Evolutionary conservation across 2,797 vertebrate genomes (phyloP).

Genomic region (Melanotaenia parkinsoni): DNA sequence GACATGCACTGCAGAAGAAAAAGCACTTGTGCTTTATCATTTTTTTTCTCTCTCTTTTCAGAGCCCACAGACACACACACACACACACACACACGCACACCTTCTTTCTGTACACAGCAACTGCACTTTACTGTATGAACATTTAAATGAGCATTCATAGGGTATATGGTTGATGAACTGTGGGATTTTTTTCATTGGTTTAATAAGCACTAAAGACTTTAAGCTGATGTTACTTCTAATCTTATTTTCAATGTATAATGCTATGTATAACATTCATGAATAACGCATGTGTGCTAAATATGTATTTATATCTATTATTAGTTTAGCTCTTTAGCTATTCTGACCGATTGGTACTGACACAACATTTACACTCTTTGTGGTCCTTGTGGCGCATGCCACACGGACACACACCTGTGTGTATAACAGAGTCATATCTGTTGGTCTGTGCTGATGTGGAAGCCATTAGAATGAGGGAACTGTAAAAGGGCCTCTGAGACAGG

Average conservation of each 20-base stretch:
- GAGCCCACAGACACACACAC: too few species aligned
- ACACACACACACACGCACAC: not conserved
- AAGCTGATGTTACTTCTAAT: not conserved
- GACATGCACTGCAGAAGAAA: conserved; percentile 15
- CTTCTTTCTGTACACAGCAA: conserved; percentile 4
- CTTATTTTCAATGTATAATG: not conserved
- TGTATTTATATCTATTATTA: not conserved
- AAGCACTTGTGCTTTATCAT: conserved; percentile 7
- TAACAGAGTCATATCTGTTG: not conserved
- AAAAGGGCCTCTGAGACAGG: not conserved
- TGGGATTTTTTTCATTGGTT: conserved; percentile 3
- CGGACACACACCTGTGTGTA: not conserved
- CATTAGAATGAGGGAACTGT: not conserved
- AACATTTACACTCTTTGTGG: not conserved
- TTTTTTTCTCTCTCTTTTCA: not conserved
- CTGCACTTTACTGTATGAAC: not conserved
- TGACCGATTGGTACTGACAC: too few species aligned
- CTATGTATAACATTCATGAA: conserved; percentile 2
- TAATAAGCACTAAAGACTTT: not conserved
- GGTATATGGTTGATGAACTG: conserved; percentile 7
- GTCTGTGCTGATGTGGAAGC: not conserved
- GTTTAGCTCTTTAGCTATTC: not conserved
- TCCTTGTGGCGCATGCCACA: not conserved
- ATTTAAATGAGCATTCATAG: conserved; percentile 21
- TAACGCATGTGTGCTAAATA: not conserved